phyloP scores from a whole-genome alignment of 2,113 vertebrate species.

The Spea bombifrons region DNA sequence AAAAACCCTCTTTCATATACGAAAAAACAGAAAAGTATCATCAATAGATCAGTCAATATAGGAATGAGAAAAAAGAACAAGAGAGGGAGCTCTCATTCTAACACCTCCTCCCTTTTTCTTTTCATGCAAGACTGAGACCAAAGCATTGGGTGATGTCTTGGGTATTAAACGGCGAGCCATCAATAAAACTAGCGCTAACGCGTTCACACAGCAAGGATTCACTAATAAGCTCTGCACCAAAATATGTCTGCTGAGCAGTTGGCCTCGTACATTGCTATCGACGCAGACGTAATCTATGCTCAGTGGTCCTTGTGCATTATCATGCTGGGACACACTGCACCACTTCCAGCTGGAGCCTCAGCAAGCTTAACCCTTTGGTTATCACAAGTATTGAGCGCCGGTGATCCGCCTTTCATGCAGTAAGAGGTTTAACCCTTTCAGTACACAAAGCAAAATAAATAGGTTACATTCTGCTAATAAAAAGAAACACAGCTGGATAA shows the following conservation, averaged over 20 bases:
- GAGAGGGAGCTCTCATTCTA: not conserved
- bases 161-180: slow-evolving; percentile 30
- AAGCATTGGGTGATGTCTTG: slow-evolving; percentile 11
- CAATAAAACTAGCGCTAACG: slow-evolving; percentile 23
- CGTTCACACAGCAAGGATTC: slow-evolving; percentile 21
- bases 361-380: too few species aligned
- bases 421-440: too few species aligned
- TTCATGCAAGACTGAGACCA: slow-evolving; percentile 1
- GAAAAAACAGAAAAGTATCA: slow-evolving; percentile 2
- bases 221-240: slow-evolving; percentile 15
- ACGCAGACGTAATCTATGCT: not conserved
- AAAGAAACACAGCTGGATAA: too few species aligned
- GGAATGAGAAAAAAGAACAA: not conserved
- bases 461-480: too few species aligned
- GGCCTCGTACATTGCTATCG: slow-evolving; percentile 2
- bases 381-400: too few species aligned
- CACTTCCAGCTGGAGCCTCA: not conserved
- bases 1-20: slow-evolving; percentile 11
- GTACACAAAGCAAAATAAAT: too few species aligned
- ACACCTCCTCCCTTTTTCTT: slow-evolving; percentile 6
- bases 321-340: not conserved
- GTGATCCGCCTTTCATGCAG: too few species aligned
- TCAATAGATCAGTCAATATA: slow-evolving; percentile 11
- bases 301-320: not conserved
- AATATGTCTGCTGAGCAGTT: slow-evolving; percentile 22